phyloP scores from a whole-genome alignment of 2,797 vertebrate species.

The Periparus ater region DNA sequence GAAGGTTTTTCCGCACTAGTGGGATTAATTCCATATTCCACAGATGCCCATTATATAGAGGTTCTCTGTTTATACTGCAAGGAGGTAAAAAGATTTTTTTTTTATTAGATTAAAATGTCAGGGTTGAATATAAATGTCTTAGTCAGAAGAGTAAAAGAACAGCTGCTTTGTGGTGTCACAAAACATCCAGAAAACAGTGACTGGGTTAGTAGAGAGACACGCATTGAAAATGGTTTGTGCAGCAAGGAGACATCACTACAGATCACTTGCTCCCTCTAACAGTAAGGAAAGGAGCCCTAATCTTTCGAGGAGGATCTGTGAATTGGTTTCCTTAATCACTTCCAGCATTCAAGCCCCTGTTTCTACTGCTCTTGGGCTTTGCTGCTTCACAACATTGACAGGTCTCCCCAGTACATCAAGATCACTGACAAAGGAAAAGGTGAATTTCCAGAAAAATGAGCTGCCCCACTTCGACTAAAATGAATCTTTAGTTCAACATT shows the following conservation, averaged over 20 bases:
- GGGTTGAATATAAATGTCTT: conserved; percentile 67
- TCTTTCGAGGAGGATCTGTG: not conserved
- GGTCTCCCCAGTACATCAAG: not conserved
- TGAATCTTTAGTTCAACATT: not conserved
- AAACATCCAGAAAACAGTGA: conserved; percentile 51
- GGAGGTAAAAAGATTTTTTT: conserved; percentile 65
- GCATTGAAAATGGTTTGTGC: not conserved
- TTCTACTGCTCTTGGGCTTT: not conserved
- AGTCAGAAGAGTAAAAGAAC: conserved; percentile 71
- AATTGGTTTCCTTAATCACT: not conserved
- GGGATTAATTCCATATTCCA: conserved; percentile 76
- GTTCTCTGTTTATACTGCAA: conserved; percentile 71
- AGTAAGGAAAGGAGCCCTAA: not conserved
- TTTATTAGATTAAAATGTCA: conserved; percentile 75
- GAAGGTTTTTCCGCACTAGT: conserved; percentile 73
- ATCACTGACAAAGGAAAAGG: not conserved
- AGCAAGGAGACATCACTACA: not conserved
- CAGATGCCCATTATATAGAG: conserved; percentile 75
- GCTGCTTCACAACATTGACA: not conserved
- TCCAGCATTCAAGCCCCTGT: not conserved
- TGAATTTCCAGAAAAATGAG: not conserved
- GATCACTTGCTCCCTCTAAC: not conserved
- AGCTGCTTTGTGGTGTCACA: conserved; percentile 70
- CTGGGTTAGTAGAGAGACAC: not conserved
- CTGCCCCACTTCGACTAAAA: not conserved